These are phyloP conservation scores for Drosophila mauritiana DNA, from an alignment of 1,140 invertebrate species.

Conservation along the genomic window DNA sequence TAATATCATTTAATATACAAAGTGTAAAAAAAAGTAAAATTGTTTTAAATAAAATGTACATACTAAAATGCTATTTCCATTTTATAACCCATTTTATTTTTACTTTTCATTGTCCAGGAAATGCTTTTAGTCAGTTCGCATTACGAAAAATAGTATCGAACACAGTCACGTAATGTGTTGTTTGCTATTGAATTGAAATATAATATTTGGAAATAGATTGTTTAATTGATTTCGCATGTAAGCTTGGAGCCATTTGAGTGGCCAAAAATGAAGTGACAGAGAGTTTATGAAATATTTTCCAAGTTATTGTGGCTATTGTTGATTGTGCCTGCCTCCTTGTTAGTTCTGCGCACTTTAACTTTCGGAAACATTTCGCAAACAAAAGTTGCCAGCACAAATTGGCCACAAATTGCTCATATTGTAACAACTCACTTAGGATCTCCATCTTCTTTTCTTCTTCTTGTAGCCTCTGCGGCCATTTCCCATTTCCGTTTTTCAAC, in stretches of 20 bases:
- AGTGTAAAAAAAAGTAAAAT: too few species aligned
- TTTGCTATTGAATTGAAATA: not conserved
- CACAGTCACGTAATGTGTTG: not conserved
- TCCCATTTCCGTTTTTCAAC: constrained; percentile 62
- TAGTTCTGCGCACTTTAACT: constrained; percentile 9
- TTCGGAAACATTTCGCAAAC: constrained; percentile 22
- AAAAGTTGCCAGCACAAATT: constrained; percentile 30
- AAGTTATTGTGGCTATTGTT: not conserved
- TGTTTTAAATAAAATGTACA: too few species aligned
- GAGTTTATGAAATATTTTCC: not conserved
- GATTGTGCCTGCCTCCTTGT: not conserved
- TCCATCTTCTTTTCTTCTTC: constrained; percentile 6
- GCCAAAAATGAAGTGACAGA: not conserved
- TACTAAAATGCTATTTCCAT: too few species aligned
- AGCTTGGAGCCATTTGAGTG: not conserved
- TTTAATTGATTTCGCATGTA: not conserved
- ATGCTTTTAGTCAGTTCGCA: not conserved
- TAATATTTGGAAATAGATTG: not conserved
- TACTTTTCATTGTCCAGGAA: not conserved
- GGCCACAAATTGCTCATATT: constrained; percentile 70
- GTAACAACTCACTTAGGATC: constrained; percentile 52
- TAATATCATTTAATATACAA: not conserved
- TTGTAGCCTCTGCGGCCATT: constrained; percentile 39
- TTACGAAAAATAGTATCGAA: not conserved
- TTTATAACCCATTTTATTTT: not conserved